Conservation (phyloP, 2,888 invertebrate genomes). For the Vandiemenella viatica region DNA sequence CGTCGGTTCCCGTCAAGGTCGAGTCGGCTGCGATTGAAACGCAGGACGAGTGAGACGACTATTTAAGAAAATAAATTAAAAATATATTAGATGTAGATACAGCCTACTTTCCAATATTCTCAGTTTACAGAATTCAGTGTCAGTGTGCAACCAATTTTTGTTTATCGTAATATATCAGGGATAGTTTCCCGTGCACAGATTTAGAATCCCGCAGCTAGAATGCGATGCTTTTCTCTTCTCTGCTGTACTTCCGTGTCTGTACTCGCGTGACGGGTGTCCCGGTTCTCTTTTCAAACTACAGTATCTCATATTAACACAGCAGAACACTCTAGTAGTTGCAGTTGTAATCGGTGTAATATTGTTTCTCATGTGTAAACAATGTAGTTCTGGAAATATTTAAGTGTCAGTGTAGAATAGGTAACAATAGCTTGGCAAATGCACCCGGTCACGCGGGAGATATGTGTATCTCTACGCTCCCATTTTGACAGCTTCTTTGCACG, state of each 20-base stretch:
- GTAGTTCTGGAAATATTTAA: not conserved
- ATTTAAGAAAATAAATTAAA: no score
- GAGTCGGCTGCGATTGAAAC: slow-evolving; percentile 10
- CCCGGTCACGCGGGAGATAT: not conserved
- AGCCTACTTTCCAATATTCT: no score
- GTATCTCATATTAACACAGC: no score
- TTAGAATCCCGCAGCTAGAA: no score
- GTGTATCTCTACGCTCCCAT: not conserved
- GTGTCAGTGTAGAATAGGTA: not conserved
- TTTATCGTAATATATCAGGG: no score
- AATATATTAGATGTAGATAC: no score
- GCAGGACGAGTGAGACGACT: slow-evolving; percentile 9
- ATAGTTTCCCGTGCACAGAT: no score
- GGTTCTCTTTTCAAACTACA: not conserved
- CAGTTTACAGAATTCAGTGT: no score
- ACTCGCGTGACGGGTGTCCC: not conserved
- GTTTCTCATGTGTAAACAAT: not conserved
- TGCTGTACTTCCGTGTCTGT: no score
- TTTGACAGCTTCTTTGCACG: not conserved
- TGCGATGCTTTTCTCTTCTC: no score
- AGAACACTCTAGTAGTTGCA: no score
- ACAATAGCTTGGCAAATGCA: not conserved
- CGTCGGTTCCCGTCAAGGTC: slow-evolving; percentile 11
- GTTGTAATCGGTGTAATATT: not conserved
- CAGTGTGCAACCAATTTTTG: no score